Base-by-base conservation (phyloP, 2,797 vertebrate genomes). In the Catamblyrhynchus diadema region DNA sequence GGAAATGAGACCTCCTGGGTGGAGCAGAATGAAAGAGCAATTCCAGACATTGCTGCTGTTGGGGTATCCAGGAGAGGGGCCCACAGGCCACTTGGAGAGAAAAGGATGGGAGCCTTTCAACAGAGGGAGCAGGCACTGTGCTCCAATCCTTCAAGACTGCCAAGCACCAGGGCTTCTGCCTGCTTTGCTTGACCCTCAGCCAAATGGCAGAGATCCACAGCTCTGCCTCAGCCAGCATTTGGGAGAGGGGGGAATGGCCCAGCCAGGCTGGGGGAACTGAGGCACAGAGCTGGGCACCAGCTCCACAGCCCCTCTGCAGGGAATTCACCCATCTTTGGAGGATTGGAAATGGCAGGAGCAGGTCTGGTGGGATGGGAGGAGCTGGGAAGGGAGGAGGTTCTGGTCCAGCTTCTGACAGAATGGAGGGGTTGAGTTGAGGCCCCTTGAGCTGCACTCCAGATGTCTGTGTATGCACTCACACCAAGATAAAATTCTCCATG, bases 161-260 rank as follows among this genome's bases (percentile, higher is more conserved):
- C 93, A 96, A 96, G 91, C 79, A 82, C 88, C 84, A 42, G 21
- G 44, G 86, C 75, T 89, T 74, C 92, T 95, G 93, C 83, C 81
- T 67, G 86, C 73, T 94, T 92, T 94, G 92, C 37, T 56, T 95
- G 95, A 96, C 93, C 81, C 87, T 41, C 86, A 85, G 95, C 96
- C 95, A 96, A 41, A 78, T 97, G 96, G 94, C 95, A 69, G 24
- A 2, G n/a, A 87, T 95, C 94, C 95, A 95, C 78, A 37, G 88
- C 61, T 91, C 78, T 67, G 50, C 14, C 86, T 92, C 90, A 44
- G 96, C 93, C 96, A 96, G 92, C 3, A 3, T 47, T 47, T 64
- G 86, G 78, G 88, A 91, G 67, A 89, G 71, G 74, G 91, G 80
- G 83, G 51, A 88, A 87, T 10, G 88, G 71, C 88, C 33, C 47